phyloP scores from a whole-genome alignment of 2,113 vertebrate genomes.

The Tenebrosternarchus preto region DNA sequence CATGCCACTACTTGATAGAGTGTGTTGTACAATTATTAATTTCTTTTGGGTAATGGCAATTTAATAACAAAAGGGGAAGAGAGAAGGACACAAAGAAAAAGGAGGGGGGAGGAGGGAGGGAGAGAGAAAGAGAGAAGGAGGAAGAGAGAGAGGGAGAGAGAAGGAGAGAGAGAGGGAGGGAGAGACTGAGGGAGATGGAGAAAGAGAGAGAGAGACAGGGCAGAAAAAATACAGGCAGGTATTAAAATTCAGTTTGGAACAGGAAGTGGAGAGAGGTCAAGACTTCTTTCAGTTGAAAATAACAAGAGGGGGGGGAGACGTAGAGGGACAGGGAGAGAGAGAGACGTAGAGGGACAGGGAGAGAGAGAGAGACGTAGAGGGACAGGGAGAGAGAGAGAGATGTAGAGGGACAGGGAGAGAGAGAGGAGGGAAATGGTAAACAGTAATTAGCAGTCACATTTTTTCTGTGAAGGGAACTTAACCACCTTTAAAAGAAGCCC shows the following conservation, averaged over 20 bases:
- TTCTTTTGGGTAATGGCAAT: not conserved
- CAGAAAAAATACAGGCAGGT: no score
- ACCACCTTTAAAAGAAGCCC: not conserved
- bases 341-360: no score
- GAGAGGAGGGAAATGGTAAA: no score
- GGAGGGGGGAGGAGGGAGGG: not conserved
- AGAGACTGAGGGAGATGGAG: constrained; percentile 38
- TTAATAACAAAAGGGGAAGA: not conserved
- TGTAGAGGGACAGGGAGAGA: no score
- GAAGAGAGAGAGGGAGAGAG: not conserved
- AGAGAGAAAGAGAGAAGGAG: not conserved
- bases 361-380: no score
- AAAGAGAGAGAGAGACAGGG: constrained; percentile 69
- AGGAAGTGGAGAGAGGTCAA: constrained; percentile 61
- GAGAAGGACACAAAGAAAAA: no score
- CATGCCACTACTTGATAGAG: constrained; percentile 18
- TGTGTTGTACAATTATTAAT: constrained; percentile 34
- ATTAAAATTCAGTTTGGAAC: constrained; percentile 76
- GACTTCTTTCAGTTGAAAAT: no score
- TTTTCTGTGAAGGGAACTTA: not conserved
- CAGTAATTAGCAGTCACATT: constrained; percentile 49
- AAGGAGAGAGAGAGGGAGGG: constrained; percentile 36
- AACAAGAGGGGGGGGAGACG: no score
- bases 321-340: no score
- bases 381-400: no score